Evolutionary conservation across 2,797 vertebrate species (phyloP).

Genomic region (Hemibagrus guttatus): DNA sequence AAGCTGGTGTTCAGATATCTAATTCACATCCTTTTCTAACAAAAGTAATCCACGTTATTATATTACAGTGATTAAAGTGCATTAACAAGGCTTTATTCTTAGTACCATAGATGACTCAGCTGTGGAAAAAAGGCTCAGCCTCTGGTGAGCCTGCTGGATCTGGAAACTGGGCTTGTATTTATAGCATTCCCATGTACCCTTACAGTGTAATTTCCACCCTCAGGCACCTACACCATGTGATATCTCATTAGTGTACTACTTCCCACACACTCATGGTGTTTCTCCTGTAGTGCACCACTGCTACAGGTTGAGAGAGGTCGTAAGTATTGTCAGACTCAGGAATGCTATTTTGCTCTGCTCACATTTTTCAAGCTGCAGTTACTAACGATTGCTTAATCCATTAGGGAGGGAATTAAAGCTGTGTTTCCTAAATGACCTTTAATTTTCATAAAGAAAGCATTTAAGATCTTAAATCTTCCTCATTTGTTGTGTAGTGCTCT

Average conservation of each 20-base stretch:
- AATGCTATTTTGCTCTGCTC: background rate
- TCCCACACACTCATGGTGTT: constrained; percentile 29
- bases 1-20: background rate
- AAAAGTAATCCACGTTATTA: constrained; percentile 28
- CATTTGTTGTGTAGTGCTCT: background rate
- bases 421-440: constrained; percentile 25
- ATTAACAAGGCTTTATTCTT: constrained; percentile 35
- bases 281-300: constrained; percentile 32
- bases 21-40: background rate
- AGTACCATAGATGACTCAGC: constrained; percentile 39
- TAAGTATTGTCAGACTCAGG: constrained; percentile 10
- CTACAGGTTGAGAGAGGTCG: constrained; percentile 16
- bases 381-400: constrained; percentile 11
- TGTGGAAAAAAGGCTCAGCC: constrained; percentile 10
- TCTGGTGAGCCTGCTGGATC: constrained; percentile 18
- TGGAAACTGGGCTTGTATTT: constrained; percentile 68
- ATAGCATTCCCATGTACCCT: constrained; percentile 64
- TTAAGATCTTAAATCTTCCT: constrained; percentile 14
- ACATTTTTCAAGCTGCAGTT: background rate
- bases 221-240: constrained; percentile 43
- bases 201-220: constrained; percentile 60
- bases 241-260: constrained; percentile 46
- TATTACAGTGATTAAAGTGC: constrained; percentile 27
- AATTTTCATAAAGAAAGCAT: constrained; percentile 13
- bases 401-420: constrained; percentile 6